phyloP scores from a whole-genome alignment of 2,113 vertebrate genomes.

The Calypte anna region DNA sequence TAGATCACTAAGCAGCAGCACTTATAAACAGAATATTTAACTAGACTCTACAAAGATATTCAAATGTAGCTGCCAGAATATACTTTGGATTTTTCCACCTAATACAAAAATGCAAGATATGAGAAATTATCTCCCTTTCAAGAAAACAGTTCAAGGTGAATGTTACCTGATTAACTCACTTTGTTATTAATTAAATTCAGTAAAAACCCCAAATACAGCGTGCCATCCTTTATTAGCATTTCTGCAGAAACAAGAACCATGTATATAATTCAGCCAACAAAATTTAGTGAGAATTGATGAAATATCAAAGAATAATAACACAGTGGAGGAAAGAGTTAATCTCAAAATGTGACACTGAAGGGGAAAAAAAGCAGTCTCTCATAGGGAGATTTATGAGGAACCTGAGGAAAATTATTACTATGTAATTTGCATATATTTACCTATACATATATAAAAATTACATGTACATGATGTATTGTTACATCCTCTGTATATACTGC shows the following conservation, averaged over 20 bases:
- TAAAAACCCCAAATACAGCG: constrained; percentile 59
- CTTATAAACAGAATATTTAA: constrained; percentile 64
- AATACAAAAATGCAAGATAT: constrained; percentile 25
- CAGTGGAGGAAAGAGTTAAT: neutral
- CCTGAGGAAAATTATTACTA: neutral
- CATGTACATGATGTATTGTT: neutral
- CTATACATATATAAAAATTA: neutral
- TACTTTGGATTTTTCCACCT: constrained; percentile 10
- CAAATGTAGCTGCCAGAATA: constrained; percentile 38
- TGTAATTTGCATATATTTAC: neutral
- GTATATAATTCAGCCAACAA: constrained; percentile 1
- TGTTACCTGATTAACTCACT: constrained; percentile 52
- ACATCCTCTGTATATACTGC: neutral
- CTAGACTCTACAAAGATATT: constrained; percentile 59
- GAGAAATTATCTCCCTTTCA: constrained; percentile 52
- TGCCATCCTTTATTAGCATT: constrained; percentile 56
- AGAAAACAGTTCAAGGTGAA: constrained; percentile 44
- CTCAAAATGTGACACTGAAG: neutral
- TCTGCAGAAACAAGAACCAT: constrained; percentile 26
- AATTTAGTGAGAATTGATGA: constrained; percentile 54
- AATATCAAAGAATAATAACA: neutral
- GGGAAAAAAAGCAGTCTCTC: neutral
- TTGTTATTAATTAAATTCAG: constrained; percentile 71
- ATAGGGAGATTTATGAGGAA: constrained; percentile 12
- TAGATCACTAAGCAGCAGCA: constrained; percentile 47